Conservation (phyloP, 2,113 vertebrate genomes). For the Podarcis raffonei region DNA sequence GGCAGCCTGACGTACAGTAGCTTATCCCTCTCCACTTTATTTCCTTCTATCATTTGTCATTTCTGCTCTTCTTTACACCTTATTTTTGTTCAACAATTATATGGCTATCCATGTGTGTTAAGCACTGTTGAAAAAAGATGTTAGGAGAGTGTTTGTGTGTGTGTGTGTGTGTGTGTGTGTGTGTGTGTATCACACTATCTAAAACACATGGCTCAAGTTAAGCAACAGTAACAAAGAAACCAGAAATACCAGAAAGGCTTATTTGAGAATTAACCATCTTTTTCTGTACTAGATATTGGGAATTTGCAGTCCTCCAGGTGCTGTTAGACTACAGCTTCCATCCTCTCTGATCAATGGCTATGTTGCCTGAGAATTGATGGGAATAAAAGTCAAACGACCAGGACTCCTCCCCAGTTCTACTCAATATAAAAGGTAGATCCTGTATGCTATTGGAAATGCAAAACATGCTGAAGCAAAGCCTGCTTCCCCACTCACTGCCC, state of each 20-base stretch:
- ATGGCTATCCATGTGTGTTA: slow-evolving; percentile 13
- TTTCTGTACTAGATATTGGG: background rate
- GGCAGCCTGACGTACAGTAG: slow-evolving; percentile 21
- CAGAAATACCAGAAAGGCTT: background rate
- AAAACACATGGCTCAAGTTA: background rate
- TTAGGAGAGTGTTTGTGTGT: background rate
- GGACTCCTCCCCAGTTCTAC: too few species aligned
- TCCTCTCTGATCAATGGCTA: too few species aligned
- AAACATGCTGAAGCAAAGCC: background rate
- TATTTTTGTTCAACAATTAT: slow-evolving; percentile 37
- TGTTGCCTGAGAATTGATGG: background rate
- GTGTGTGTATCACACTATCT: background rate
- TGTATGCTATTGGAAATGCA: background rate
- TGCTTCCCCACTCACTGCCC: background rate
- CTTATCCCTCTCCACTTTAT: slow-evolving; percentile 38
- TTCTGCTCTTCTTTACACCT: slow-evolving; percentile 32
- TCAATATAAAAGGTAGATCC: background rate
- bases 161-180: too few species aligned
- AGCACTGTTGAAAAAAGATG: slow-evolving; percentile 16
- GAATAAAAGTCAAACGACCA: background rate
- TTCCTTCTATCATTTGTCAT: slow-evolving; percentile 53
- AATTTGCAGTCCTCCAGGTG: too few species aligned
- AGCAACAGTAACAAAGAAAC: background rate
- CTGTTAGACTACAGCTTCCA: background rate
- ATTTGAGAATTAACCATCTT: background rate